Evolutionary conservation across 2,888 invertebrate genomes (phyloP).

Genomic region (Scelioninae gen. 2): DNA sequence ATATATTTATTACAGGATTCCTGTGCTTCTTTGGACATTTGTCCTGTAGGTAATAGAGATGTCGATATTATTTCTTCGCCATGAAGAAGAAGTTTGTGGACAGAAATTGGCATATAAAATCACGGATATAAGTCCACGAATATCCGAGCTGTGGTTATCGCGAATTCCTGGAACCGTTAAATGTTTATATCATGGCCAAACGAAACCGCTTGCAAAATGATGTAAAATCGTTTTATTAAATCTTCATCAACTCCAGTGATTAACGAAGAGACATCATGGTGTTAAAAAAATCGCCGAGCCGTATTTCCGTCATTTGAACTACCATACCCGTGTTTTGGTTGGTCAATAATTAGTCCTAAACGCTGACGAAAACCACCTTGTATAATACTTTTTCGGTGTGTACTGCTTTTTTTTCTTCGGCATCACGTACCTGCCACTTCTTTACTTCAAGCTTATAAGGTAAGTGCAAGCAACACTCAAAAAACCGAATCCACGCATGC

Average conservation of each 20-base stretch:
- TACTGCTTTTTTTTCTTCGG: conserved; percentile 5
- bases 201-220: conserved; percentile 2
- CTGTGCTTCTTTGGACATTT: too few species aligned
- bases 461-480: conserved; percentile 44
- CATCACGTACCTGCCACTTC: conserved; percentile 16
- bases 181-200: not conserved
- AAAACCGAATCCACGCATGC: conserved; percentile 44
- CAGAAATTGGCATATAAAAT: too few species aligned
- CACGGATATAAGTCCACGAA: too few species aligned
- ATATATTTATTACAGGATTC: too few species aligned
- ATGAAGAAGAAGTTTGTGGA: conserved; percentile 18
- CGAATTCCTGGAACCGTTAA: too few species aligned
- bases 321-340: conserved; percentile 26
- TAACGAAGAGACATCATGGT: not conserved
- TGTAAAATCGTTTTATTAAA: not conserved
- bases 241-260: not conserved
- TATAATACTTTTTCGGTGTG: conserved; percentile 8
- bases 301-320: not conserved
- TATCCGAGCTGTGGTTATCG: not conserved
- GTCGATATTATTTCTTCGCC: conserved; percentile 7
- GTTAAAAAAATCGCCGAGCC: not conserved
- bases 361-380: not conserved
- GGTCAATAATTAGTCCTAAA: conserved; percentile 22
- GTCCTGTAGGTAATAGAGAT: too few species aligned
- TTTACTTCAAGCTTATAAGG: conserved; percentile 31